Base-by-base conservation (phyloP, 2,113 vertebrate species). In the Cavia aperea region DNA sequence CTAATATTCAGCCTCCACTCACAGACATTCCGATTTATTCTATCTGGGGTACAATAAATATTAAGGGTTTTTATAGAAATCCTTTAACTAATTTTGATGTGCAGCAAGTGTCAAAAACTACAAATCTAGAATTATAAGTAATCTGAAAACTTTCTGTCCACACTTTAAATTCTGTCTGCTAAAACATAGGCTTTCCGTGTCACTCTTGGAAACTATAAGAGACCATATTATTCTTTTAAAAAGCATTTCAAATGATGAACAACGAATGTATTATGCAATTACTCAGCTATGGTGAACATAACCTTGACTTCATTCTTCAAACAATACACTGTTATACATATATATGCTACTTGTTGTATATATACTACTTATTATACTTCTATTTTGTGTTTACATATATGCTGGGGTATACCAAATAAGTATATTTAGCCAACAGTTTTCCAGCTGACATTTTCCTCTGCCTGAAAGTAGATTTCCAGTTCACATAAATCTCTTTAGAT, bases 1-100 rank as follows among this genome's bases (percentile, higher is more conserved):
- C 9, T 6, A 51, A 43, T 72, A 31, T 31, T 51, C 73, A 90
- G 54, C 46, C 9, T 19, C 26, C 4, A 31, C 46, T 88, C 77
- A 36, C 68, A 94, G 85, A 84, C n/a, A 78, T 72, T 72, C 56
- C 70, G 65, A 88, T 82, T 92, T 70, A 60, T 60, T 88, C 46
- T 49, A 89, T 54, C 14, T 89, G 43, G 21, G 33, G 31, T 83
- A 78, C 13, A 19, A 84, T 43, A 93, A 88, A 81, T 4, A 33
- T 51, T 65, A 68, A 68, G 36, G 43, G 33, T 43, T 51, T 87
- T 66, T 75, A 49, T 49, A 73, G 75, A 60, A 70, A 2, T 54
- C 49, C 39, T 33, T 26, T 3, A 63, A 86, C 92, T 78, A 83
- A 87, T 70, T 83, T 54, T 46, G 84, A 62, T 62, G 36, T 77